Conservation (phyloP, 2,888 invertebrate genomes). For the Tuta absoluta region DNA sequence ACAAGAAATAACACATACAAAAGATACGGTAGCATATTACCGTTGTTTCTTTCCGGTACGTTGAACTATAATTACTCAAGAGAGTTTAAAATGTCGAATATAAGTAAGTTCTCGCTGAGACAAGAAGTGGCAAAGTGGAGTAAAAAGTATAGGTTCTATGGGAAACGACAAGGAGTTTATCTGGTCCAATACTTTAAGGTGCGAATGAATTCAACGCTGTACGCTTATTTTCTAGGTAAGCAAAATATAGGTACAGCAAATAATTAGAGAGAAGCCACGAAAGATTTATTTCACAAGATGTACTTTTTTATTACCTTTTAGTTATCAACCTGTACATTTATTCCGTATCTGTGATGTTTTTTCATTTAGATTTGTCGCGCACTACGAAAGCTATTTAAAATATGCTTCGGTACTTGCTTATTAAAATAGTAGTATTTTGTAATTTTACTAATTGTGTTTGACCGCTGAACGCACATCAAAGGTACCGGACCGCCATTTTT, state of each 20-base stretch:
- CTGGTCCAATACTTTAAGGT: constrained; percentile 72
- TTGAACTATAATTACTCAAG: constrained; percentile 57
- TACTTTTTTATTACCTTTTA: no score
- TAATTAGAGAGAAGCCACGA: neutral
- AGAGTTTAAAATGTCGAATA: constrained; percentile 57
- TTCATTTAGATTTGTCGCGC: no score
- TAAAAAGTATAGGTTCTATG: constrained; percentile 32
- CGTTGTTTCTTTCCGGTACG: constrained; percentile 55
- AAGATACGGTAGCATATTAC: constrained; percentile 43
- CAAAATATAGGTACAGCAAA: neutral
- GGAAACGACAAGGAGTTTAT: constrained; percentile 42
- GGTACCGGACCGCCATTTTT: no score
- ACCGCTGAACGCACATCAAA: no score
- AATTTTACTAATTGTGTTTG: no score
- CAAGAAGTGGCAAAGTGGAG: constrained; percentile 41
- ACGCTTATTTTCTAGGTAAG: constrained; percentile 64
- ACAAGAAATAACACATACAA: constrained; percentile 53
- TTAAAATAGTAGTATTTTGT: no score
- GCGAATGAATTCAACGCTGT: constrained; percentile 65
- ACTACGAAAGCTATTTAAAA: no score
- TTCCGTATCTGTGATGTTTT: no score
- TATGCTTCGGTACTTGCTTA: no score
- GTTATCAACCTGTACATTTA: no score
- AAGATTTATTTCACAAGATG: neutral
- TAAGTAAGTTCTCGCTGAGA: constrained; percentile 52